Conservation (phyloP, 2,797 vertebrate genomes). For the Chloroceryle amazona region DNA sequence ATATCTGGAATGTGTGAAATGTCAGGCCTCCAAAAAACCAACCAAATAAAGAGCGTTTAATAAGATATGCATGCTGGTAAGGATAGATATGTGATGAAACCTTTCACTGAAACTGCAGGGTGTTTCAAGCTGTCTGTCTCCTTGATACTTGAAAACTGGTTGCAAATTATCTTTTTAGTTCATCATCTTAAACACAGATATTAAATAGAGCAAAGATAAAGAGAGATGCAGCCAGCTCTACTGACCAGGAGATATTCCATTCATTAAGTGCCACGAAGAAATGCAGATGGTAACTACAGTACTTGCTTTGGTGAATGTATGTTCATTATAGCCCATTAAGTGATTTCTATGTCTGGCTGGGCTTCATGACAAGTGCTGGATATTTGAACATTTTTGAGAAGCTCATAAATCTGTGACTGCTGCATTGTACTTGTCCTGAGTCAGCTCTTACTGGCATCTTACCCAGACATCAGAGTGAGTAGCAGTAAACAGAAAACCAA, state of each 20-base stretch:
- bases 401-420: neutral
- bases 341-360: conserved; percentile 12
- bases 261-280: conserved; percentile 16
- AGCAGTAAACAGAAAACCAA: neutral
- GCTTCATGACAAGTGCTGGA: neutral
- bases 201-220: conserved; percentile 20
- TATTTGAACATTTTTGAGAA: conserved; percentile 10
- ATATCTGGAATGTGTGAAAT: neutral
- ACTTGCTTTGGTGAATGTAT: neutral
- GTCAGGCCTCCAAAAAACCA: neutral
- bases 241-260: neutral
- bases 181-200: conserved; percentile 5
- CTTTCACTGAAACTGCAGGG: neutral
- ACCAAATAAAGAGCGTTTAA: neutral
- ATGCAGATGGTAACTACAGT: neutral
- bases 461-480: neutral
- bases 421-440: neutral
- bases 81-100: neutral
- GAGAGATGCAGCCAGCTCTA: neutral
- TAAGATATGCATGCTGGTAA: neutral
- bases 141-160: conserved; percentile 24
- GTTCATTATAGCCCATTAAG: neutral
- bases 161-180: conserved; percentile 34
- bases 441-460: neutral
- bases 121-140: neutral